Evolutionary conservation across 2,797 vertebrate species (phyloP), one percentile per base, ranked within the genome.

Genomic region (Echeneis naucrates): DNA sequence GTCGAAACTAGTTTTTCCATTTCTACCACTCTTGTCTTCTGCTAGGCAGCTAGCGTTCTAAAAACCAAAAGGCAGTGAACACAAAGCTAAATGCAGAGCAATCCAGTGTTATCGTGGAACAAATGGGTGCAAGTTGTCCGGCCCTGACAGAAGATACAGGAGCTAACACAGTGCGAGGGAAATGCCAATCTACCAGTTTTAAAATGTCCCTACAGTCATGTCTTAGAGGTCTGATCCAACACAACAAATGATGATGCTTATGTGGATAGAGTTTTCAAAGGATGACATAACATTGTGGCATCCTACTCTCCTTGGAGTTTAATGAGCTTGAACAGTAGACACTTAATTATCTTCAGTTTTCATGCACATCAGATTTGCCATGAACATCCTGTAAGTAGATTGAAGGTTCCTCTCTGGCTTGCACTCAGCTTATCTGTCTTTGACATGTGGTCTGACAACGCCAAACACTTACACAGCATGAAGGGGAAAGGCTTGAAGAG

Each of bases 371-470:
- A 76, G 42, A 80, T 55, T 80, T 71, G 47, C 19, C 17, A 37
- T 44, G 10, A 63, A 71, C 7, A 63, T 52, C 68, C 32, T 19
- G 48, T 56, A 44, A 71, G 30, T 75, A 72, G 60, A 76, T 80
- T 81, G 70, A 60, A 68, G 73, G 70, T 66, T 63, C 40, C 63
- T 80, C 58, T 66, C 32, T 14, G 67, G 54, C 65, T 74, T 66
- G 62, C 55, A 37, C 47, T 55, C 0, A 2, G 53, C 63, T 84
- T 72, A 85, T 82, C 82, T 77, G 57, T 55, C 50, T 16, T 19
- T n/a, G 57, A 80, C 74, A 88, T 78, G 76, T 37, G 53, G 58
- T 72, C 67, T 54, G 57, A 77, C 70, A 81, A 63, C 69, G 76
- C 75, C 54, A 85, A 79, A 85, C 12, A 59, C 37, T 77, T 69